Percentiles rank a stretch among this genome's conserved stretches.
phyloP scores from a whole-genome alignment of 2,113 vertebrate genomes.

The Paedocypris sp. region DNA sequence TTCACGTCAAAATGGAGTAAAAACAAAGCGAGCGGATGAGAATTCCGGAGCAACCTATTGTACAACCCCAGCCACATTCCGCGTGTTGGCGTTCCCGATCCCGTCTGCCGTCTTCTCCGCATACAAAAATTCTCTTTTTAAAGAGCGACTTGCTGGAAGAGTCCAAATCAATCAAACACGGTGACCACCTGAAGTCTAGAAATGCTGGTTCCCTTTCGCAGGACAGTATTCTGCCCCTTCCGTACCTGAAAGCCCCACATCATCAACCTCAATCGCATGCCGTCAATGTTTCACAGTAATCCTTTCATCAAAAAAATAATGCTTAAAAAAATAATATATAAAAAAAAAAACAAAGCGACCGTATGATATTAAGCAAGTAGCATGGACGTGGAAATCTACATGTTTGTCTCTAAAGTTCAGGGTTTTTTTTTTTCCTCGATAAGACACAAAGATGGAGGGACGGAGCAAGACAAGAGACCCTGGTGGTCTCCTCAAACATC shows the following conservation, averaged over 20 bases:
- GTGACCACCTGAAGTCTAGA: neutral
- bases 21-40: slow-evolving; percentile 5
- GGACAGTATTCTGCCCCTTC: slow-evolving; percentile 6
- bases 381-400: slow-evolving; percentile 31
- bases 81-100: neutral
- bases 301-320: slow-evolving; percentile 39
- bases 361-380: slow-evolving; percentile 40
- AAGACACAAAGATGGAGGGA: slow-evolving; percentile 41
- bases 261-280: slow-evolving; percentile 18
- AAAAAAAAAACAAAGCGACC: slow-evolving; percentile 8
- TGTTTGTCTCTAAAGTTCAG: slow-evolving; percentile 28
- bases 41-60: slow-evolving; percentile 34
- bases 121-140: neutral
- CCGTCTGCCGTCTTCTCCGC: neutral
- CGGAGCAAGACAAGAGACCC: slow-evolving; percentile 21
- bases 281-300: slow-evolving; percentile 27
- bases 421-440: slow-evolving; percentile 32
- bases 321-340: slow-evolving; percentile 39
- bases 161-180: too few relatives aligned
- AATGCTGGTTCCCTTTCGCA: slow-evolving; percentile 1
- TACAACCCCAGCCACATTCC: slow-evolving; percentile 22
- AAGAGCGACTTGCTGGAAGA: slow-evolving; percentile 1
- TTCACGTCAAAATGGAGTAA: slow-evolving; percentile 26
- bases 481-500: slow-evolving; percentile 9
- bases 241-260: slow-evolving; percentile 4